These are phyloP conservation scores for Okamejei kenojei DNA, from an alignment of 2,797 vertebrate species.

Conservation along the genomic window DNA sequence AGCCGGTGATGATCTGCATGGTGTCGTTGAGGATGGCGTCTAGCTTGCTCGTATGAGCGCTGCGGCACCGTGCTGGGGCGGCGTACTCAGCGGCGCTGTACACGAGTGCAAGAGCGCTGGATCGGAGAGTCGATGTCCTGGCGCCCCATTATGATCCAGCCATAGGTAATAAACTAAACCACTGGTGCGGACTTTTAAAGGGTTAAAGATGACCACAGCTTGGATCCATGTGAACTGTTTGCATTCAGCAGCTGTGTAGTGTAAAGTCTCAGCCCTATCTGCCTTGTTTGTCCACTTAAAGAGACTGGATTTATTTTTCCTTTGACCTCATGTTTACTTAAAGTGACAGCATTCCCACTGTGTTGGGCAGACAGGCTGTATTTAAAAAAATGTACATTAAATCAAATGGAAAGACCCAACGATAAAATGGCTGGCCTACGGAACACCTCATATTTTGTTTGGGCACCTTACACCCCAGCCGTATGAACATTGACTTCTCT, in stretches of 20 bases:
- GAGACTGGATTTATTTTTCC: constrained; percentile 26
- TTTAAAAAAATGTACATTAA: constrained; percentile 18
- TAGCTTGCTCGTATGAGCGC: no score
- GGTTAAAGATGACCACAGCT: background rate
- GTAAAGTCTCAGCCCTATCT: background rate
- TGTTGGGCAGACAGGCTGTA: constrained; percentile 35
- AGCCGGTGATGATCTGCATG: no score
- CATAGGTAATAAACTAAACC: no score
- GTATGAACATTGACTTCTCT: no score
- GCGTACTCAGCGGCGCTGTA: no score
- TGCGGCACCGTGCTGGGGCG: no score
- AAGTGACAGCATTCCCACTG: constrained; percentile 27
- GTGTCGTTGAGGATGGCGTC: no score
- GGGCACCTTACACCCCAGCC: no score
- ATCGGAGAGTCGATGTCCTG: no score
- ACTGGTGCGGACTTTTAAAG: background rate
- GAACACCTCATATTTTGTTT: no score
- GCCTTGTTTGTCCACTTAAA: constrained; percentile 14
- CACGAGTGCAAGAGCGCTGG: no score
- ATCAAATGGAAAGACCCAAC: constrained; percentile 18
- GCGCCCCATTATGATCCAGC: no score
- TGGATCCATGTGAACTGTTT: background rate
- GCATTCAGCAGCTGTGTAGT: background rate
- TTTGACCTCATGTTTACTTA: constrained; percentile 33
- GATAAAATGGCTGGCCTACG: background rate